Evolutionary conservation across 2,797 vertebrate genomes (phyloP).

Genomic region (Dicrostonyx torquatus): DNA sequence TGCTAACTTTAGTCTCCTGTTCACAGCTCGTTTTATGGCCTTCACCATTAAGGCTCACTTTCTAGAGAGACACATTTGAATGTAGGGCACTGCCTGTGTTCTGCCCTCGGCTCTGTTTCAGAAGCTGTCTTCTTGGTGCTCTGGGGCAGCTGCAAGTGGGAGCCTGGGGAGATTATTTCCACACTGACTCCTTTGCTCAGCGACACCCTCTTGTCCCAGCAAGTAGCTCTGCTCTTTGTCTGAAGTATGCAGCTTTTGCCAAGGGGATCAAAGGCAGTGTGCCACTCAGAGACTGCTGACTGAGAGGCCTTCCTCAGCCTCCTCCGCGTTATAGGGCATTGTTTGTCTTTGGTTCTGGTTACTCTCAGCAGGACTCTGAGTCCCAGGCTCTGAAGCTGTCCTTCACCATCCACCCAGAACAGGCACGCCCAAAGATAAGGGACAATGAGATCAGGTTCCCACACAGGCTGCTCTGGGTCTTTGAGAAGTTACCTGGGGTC

Average conservation of each 20-base stretch:
- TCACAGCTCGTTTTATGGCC: constrained; percentile 70
- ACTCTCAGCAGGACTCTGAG: neutral
- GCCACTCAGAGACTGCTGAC: neutral
- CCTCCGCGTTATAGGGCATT: no score
- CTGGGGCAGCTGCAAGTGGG: constrained; percentile 39
- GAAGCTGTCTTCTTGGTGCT: constrained; percentile 9
- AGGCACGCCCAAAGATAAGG: neutral
- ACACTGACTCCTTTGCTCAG: constrained; percentile 26
- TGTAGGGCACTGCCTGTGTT: constrained; percentile 67
- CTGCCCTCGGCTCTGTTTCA: constrained; percentile 49
- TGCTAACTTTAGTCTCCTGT: constrained; percentile 80
- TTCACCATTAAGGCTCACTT: constrained; percentile 73
- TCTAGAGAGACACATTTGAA: constrained; percentile 77
- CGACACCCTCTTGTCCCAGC: constrained; percentile 7
- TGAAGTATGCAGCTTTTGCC: neutral
- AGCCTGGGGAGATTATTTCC: constrained; percentile 27
- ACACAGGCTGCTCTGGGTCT: neutral
- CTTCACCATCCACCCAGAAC: neutral
- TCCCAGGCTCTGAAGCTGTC: neutral
- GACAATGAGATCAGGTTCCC: neutral
- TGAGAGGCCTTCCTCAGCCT: neutral
- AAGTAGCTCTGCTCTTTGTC: constrained; percentile 27
- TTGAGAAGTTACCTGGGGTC: neutral
- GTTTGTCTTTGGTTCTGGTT: neutral
- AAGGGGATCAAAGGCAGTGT: constrained; percentile 23